Evolutionary conservation across 2,113 vertebrate genomes (phyloP).

Genomic region (Cairina moschata): DNA sequence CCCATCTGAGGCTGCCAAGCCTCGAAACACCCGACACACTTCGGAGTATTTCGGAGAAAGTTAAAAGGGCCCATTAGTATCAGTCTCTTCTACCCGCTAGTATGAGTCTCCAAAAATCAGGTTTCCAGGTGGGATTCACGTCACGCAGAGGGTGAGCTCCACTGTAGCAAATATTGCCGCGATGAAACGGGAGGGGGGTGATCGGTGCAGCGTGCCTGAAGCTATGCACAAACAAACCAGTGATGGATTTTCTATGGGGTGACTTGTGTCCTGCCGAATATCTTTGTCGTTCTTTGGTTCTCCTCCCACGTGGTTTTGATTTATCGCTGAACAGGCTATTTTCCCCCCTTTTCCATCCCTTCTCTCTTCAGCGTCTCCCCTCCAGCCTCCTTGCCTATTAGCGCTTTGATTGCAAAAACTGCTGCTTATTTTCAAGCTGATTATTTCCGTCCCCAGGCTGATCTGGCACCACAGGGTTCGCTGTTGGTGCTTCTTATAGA

Average conservation of each 20-base stretch:
- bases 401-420: neutral
- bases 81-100: neutral
- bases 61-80: neutral
- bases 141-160: neutral
- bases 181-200: neutral
- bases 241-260: neutral
- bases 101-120: neutral
- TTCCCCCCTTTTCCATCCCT: neutral
- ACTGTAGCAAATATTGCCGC: neutral
- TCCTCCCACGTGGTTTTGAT: neutral
- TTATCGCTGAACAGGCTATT: neutral
- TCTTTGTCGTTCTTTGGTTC: neutral
- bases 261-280: neutral
- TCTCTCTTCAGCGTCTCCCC: rapidly evolving
- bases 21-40: neutral
- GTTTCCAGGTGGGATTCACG: neutral
- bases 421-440: conserved; percentile 17
- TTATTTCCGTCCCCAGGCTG: neutral
- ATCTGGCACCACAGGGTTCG: neutral
- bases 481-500: neutral
- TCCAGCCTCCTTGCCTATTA: neutral
- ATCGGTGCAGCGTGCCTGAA: neutral
- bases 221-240: neutral
- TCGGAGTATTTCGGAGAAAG: neutral
- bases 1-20: neutral